Conservation (phyloP, 2,113 vertebrate genomes). For the Eudyptes chrysolophus region DNA sequence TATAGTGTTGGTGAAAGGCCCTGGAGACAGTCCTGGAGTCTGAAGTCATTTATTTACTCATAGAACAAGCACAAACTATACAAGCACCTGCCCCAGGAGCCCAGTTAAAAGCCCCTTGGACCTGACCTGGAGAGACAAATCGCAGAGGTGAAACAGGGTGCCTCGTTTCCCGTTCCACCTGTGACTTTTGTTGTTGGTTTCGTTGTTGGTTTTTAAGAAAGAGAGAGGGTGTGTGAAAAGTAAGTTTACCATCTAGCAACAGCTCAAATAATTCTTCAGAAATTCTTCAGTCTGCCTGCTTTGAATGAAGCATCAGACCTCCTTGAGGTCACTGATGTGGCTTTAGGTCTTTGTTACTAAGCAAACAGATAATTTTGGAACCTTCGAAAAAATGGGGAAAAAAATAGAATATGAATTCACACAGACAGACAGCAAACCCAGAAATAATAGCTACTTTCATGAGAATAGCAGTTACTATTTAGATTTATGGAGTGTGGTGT, state of each 20-base stretch:
- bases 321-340: neutral
- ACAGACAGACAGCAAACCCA: neutral
- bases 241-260: neutral
- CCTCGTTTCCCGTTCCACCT: neutral
- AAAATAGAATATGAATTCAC: neutral
- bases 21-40: neutral
- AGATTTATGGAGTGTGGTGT: constrained; percentile 48
- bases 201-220: neutral
- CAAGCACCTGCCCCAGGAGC: neutral
- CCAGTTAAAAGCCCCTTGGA: neutral
- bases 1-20: constrained; percentile 14
- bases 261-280: neutral
- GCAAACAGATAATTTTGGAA: neutral
- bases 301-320: neutral
- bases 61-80: neutral
- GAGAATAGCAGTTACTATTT: neutral
- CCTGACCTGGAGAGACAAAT: neutral
- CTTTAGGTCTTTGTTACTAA: neutral
- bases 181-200: neutral
- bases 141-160: neutral
- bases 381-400: neutral
- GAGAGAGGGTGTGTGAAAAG: neutral
- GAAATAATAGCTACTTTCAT: constrained; percentile 12
- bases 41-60: constrained; percentile 6
- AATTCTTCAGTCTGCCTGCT: neutral